phyloP scores from a whole-genome alignment of 37 sponge, comb jelly and placozoan species.

The Aplysina aerophoba region DNA sequence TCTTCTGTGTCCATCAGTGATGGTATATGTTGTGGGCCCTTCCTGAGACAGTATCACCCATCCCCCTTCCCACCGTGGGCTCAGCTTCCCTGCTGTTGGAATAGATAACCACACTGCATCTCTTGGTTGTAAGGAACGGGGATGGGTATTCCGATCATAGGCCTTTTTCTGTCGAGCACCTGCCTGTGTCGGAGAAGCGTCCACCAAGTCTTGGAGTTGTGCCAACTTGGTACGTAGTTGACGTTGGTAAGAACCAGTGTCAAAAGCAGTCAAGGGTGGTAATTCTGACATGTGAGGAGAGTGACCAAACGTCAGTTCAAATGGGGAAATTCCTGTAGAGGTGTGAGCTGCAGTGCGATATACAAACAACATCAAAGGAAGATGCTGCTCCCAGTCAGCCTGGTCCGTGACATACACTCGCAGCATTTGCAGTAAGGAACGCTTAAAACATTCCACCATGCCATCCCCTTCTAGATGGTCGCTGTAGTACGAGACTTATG shows the following conservation, averaged over 20 bases:
- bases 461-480: no score
- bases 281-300: background rate
- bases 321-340: slow-evolving; percentile 11
- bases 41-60: slow-evolving; percentile 45
- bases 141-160: no score
- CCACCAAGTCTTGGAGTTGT: no score
- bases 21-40: slow-evolving; percentile 26
- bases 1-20: slow-evolving; percentile 39
- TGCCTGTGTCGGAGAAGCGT: no score
- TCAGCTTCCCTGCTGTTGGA: slow-evolving; percentile 61
- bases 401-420: slow-evolving; percentile 45
- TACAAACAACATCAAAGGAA: slow-evolving; percentile 51
- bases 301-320: slow-evolving; percentile 34
- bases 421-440: slow-evolving; percentile 50
- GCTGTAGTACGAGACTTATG: no score
- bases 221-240: no score
- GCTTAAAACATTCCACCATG: slow-evolving; percentile 66
- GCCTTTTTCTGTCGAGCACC: no score
- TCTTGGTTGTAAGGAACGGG: background rate
- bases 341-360: slow-evolving; percentile 40
- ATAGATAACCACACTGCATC: slow-evolving; percentile 60
- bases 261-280: background rate
- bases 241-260: background rate
- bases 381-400: slow-evolving; percentile 61
- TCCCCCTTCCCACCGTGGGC: slow-evolving; percentile 59